Percentiles rank a stretch among this genome's conserved stretches.
phyloP scores from a whole-genome alignment of 2,113 vertebrate species.

The Actenoides hombroni region DNA sequence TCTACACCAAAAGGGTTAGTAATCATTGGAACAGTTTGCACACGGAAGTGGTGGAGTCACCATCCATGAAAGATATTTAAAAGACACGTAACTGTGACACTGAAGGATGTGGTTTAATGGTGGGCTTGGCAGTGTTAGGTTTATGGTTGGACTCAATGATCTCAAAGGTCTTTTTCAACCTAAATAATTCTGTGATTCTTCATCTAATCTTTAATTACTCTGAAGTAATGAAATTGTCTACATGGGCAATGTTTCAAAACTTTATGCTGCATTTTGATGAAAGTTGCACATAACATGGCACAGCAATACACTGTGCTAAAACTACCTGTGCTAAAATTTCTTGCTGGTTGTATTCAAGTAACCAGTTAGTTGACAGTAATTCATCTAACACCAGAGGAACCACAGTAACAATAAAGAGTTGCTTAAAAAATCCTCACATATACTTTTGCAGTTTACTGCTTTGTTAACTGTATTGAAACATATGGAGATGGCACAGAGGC shows the following conservation, averaged over 20 bases:
- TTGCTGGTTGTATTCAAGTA: background rate
- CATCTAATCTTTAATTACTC: background rate
- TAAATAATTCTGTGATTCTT: background rate
- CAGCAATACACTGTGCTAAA: background rate
- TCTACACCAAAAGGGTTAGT: background rate
- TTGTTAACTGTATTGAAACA: background rate
- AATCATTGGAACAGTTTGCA: background rate
- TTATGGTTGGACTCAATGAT: background rate
- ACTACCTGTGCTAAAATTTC: background rate
- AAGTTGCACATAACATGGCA: fast-evolving
- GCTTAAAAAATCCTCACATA: background rate
- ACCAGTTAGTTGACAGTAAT: background rate
- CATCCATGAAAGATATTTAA: background rate
- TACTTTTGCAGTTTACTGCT: background rate
- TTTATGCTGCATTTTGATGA: background rate
- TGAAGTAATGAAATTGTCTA: background rate
- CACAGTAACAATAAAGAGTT: background rate
- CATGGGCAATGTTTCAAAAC: background rate
- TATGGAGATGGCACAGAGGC: background rate
- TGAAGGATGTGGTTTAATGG: background rate
- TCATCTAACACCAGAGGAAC: background rate
- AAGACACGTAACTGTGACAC: too few relatives aligned
- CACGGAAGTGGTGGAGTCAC: background rate
- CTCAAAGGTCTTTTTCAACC: background rate
- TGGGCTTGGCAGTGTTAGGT: background rate